Evolutionary conservation across 2,797 vertebrate species (phyloP).

Genomic region (Cygnus olor): DNA sequence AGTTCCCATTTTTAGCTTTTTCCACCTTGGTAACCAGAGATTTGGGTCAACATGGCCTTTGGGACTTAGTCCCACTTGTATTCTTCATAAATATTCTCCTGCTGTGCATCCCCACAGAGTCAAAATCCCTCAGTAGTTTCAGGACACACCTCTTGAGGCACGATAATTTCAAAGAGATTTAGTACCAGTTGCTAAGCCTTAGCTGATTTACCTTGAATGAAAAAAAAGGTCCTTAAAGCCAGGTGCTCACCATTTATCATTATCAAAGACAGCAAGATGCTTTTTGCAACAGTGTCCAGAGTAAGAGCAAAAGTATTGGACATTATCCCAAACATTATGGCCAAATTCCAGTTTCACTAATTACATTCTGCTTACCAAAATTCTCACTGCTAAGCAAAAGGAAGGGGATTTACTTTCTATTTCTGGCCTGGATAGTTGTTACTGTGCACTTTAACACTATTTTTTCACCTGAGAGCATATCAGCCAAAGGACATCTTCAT

Average conservation of each 20-base stretch:
- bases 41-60: accelerated
- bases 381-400: not conserved
- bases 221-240: not conserved
- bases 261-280: not conserved
- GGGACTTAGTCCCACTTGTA: not conserved
- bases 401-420: not conserved
- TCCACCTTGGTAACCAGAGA: not conserved
- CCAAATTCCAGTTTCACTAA: not conserved
- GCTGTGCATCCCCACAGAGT: not conserved
- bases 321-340: not conserved
- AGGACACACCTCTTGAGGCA: not conserved
- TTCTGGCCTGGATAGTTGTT: not conserved
- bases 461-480: not conserved
- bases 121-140: not conserved
- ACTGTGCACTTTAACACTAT: not conserved
- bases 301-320: not conserved
- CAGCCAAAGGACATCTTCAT: not conserved
- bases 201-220: not conserved
- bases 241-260: not conserved
- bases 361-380: not conserved
- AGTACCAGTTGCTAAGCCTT: not conserved
- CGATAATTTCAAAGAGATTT: not conserved
- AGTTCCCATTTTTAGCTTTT: not conserved
- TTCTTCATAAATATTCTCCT: not conserved
- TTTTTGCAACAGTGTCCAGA: not conserved